These are phyloP conservation scores for Thalassophryne amazonica DNA, from an alignment of 2,797 vertebrate species.

Conservation along the genomic window DNA sequence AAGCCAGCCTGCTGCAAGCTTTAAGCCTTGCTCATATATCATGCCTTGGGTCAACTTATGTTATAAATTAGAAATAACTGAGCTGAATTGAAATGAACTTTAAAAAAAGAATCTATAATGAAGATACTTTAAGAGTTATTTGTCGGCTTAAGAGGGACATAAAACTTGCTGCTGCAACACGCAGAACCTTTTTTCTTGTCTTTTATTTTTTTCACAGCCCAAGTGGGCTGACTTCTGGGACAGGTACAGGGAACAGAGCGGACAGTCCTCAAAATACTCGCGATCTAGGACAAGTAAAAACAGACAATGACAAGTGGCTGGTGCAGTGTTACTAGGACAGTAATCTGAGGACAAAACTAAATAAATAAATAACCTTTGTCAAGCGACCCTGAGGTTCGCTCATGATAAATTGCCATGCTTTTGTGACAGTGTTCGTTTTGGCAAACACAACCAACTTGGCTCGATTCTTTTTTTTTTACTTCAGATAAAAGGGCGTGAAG, in stretches of 20 bases:
- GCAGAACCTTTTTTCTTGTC: constrained; percentile 24
- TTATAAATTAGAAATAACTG: too few species aligned
- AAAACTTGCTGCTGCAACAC: constrained; percentile 20
- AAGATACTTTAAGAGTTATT: too few species aligned
- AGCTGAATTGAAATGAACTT: too few species aligned
- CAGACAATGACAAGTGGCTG: constrained; percentile 71
- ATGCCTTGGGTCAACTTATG: too few species aligned
- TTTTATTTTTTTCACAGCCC: constrained; percentile 26
- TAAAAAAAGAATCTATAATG: too few species aligned
- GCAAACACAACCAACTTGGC: constrained; percentile 20
- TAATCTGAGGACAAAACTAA: constrained; percentile 56
- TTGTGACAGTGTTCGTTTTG: constrained; percentile 13
- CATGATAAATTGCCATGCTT: constrained; percentile 42
- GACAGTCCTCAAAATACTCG: constrained; percentile 74
- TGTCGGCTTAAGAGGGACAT: too few species aligned
- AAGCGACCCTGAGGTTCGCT: constrained; percentile 49
- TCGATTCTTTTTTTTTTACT: constrained; percentile 50
- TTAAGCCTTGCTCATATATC: too few species aligned
- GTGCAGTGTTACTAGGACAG: constrained; percentile 55
- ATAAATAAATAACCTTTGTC: constrained; percentile 53
- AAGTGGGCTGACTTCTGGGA: constrained; percentile 63
- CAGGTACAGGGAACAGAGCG: constrained; percentile 54
- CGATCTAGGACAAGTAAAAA: constrained; percentile 68
- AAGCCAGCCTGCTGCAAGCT: too few species aligned
- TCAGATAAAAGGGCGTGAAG: constrained; percentile 56